A percentile compares a stretch with the other conserved stretches of the same genome.
These are phyloP conservation scores for Corvus moneduloides DNA, from an alignment of 2,113 vertebrate species.

Conservation along the genomic window DNA sequence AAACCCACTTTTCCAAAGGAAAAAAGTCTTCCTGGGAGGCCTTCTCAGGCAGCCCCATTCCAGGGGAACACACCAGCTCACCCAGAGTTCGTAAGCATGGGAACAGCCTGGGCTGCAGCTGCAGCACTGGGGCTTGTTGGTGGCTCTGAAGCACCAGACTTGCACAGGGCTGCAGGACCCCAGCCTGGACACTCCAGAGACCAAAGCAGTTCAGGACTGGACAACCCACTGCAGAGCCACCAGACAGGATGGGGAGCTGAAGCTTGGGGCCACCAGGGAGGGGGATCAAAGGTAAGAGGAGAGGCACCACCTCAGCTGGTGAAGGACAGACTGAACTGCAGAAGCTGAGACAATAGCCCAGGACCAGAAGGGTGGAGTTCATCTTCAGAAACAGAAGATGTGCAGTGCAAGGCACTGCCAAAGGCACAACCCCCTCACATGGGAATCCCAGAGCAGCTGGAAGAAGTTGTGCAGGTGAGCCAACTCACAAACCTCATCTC, in stretches of 20 bases:
- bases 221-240: not conserved
- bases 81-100: not conserved
- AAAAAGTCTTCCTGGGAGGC: not conserved
- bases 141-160: not conserved
- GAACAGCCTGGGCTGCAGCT: not conserved
- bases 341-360: not conserved
- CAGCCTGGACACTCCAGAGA: not conserved
- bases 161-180: not conserved
- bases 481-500: not conserved
- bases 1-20: not conserved
- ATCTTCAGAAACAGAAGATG: not conserved
- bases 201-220: not conserved
- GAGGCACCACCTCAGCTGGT: not conserved
- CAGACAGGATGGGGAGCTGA: not conserved
- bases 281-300: not conserved
- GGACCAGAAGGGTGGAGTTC: not conserved
- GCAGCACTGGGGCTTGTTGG: not conserved
- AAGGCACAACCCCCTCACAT: not conserved
- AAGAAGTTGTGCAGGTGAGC: not conserved
- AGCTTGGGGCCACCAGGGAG: not conserved
- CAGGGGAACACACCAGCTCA: not conserved
- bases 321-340: not conserved
- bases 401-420: not conserved
- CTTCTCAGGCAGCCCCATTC: not conserved
- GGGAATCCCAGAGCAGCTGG: not conserved